Base-by-base conservation (phyloP, 1,140 invertebrate species). In the Brachionus sp. region DNA sequence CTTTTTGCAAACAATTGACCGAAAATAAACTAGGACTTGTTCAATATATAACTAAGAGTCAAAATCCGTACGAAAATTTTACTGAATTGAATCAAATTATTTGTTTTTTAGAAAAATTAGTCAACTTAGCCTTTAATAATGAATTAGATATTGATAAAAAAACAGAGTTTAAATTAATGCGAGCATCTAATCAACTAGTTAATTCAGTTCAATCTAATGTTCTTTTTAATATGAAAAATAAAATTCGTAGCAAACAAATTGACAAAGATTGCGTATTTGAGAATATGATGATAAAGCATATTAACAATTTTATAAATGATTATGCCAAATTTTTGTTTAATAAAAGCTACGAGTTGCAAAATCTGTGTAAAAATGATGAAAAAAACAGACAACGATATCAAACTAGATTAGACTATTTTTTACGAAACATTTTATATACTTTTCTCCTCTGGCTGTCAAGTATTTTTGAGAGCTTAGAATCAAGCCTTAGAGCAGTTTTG, bases 1-100 rank as follows among this genome's bases (percentile, higher is more conserved):
- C 70, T 75, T 75, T 75, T 75, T 75, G 70, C 25, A 75, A 75
- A 29, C 19, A 46, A 75, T 75, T 75, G 39, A 46, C 39, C 29
- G 23, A 44, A 25, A 75, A 75, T 50, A 75, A 75, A 46, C 10
- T 75, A 46, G 39, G 25, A 19, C 23, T 75, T 23, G 23, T 75
- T 12, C 70, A 75, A 46, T 29, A 75, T n/a, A 25, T 75, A 9
- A 75, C 70, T 13, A 75, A 75, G 44, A 46, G 33, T 46, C 25
- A 9, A n/a, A 75, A 75, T 29, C 39, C 44, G 0, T 75, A 25
- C 23, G 70, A 75, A 75, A 75, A 46, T 29, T 75, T 29, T 46
- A 46, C 16, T 12, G 70, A 75, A 19, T 50, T 46, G 19, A 75
- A 35, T 25, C 39, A 23, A 29, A 46, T 75, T 9, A 46, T 75